Evolutionary conservation across 2,797 vertebrate species (phyloP).

Genomic region (Decapterus maruadsi): DNA sequence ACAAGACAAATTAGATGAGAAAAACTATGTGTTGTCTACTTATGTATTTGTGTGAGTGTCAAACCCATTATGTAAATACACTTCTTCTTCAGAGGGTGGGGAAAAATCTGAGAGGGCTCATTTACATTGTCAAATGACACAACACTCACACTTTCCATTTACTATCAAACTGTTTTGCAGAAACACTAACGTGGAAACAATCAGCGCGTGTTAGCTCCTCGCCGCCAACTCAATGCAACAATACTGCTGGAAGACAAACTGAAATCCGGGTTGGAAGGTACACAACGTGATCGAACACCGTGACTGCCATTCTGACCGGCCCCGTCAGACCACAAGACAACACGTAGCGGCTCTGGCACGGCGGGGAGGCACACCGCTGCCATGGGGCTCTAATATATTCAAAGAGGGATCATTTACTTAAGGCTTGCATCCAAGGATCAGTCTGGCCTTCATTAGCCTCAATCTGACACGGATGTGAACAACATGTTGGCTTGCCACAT

Average conservation of each 20-base stretch:
- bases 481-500: conserved; percentile 79
- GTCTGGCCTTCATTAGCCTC: conserved; percentile 83
- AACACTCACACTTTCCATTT: conserved; percentile 85
- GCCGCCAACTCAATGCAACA: conserved; percentile 6
- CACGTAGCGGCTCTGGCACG: conserved; percentile 33
- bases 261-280: background rate
- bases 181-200: conserved; percentile 58
- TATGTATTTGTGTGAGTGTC: conserved; percentile 75
- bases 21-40: conserved; percentile 34
- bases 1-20: conserved; percentile 43
- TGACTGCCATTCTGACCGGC: conserved; percentile 54
- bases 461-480: conserved; percentile 82
- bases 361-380: conserved; percentile 49
- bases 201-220: conserved; percentile 25
- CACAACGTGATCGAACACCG: conserved; percentile 49
- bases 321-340: conserved; percentile 63
- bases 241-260: conserved; percentile 12
- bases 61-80: conserved; percentile 84
- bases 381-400: conserved; percentile 71
- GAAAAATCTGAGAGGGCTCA: conserved; percentile 74
- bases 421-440: conserved; percentile 78
- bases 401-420: conserved; percentile 80
- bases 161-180: conserved; percentile 71
- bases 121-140: conserved; percentile 86
- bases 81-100: conserved; percentile 82